Evolutionary conservation across 1,140 invertebrate genomes (phyloP).

Genomic region (Subanguina moxae): DNA sequence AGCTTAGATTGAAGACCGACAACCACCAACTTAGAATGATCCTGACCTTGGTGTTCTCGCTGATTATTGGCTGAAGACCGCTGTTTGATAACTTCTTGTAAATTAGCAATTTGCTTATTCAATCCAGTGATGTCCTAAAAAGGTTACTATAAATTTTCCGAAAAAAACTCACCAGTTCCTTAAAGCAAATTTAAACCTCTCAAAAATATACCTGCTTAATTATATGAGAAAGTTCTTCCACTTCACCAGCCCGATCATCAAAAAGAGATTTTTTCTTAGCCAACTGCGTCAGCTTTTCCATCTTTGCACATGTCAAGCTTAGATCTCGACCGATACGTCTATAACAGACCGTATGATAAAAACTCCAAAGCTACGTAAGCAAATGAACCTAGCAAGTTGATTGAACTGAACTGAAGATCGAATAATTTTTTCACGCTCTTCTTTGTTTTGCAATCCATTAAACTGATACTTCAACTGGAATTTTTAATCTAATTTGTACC

Average conservation of each 20-base stretch:
- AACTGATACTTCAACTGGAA: conserved; percentile 18
- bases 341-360: conserved; percentile 34
- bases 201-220: conserved; percentile 72
- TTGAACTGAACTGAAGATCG: conserved; percentile 88
- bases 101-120: conserved; percentile 85
- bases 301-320: conserved; percentile 86
- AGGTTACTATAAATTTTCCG: neutral
- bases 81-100: conserved; percentile 51
- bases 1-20: conserved; percentile 87
- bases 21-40: conserved; percentile 78
- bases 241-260: conserved; percentile 81
- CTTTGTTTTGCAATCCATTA: conserved; percentile 26
- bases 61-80: neutral
- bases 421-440: conserved; percentile 61
- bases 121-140: conserved; percentile 77
- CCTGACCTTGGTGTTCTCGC: conserved; percentile 27
- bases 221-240: conserved; percentile 93
- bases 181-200: no score
- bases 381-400: conserved; percentile 72
- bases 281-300: conserved; percentile 94
- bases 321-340: conserved; percentile 91
- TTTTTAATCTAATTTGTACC: conserved; percentile 7
- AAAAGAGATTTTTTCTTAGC: conserved; percentile 94
- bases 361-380: conserved; percentile 6
- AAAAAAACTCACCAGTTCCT: no score